Percentiles rank a stretch among this genome's conserved stretches.
Conservation (phyloP, 1,140 invertebrate genomes). For the Acromyrmex echinatior region DNA sequence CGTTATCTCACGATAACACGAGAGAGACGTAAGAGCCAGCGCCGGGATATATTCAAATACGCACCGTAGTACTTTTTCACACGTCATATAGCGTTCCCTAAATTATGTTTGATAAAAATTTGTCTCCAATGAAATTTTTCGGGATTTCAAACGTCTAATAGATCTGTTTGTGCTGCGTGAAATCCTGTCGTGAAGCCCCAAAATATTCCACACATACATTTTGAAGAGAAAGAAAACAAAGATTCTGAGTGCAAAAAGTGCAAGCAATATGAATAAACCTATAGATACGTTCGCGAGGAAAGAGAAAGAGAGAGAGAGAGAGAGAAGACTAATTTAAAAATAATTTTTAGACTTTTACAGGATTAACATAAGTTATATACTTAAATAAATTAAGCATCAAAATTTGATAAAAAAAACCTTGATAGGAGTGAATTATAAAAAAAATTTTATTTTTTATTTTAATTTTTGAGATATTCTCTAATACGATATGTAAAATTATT, state of each 20-base stretch:
- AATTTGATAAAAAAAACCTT: not conserved
- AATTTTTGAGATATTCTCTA: not conserved
- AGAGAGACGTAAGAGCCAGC: constrained; percentile 16
- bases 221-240: no score
- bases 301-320: not conserved
- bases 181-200: no score
- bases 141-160: no score
- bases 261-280: no score
- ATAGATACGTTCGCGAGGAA: not conserved
- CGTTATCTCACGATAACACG: constrained; percentile 57
- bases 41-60: constrained; percentile 37
- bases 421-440: not conserved
- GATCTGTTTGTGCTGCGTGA: no score
- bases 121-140: not conserved
- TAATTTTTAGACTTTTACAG: not conserved
- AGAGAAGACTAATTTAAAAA: not conserved
- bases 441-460: not conserved
- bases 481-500: not conserved
- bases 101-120: constrained; percentile 40
- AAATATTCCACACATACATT: no score
- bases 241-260: no score
- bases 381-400: not conserved
- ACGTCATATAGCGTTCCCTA: not conserved
- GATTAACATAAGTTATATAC: not conserved
- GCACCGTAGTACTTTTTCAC: not conserved